Evolutionary conservation across 2,888 invertebrate genomes (phyloP).

Genomic region (Apotomis betuletana): DNA sequence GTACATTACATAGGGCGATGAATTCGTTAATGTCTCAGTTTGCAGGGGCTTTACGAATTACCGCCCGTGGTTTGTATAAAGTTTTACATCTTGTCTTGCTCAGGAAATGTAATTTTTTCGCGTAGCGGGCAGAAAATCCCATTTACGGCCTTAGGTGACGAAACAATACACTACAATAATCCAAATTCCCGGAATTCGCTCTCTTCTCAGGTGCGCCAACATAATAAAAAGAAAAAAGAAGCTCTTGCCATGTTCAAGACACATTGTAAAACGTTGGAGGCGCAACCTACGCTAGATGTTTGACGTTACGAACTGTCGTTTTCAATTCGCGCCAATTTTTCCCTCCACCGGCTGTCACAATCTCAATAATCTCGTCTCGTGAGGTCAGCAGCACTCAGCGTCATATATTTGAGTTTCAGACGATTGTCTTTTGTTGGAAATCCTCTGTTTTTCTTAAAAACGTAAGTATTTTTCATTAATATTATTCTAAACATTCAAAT

Average conservation of each 20-base stretch:
- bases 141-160: too few species aligned
- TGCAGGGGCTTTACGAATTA: too few species aligned
- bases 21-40: too few species aligned
- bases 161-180: too few species aligned
- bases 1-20: too few species aligned
- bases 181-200: too few species aligned
- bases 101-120: too few species aligned
- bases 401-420: conserved; percentile 29
- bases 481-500: not conserved
- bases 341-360: conserved; percentile 58
- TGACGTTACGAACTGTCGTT: conserved; percentile 39
- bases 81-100: too few species aligned
- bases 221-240: not conserved
- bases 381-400: conserved; percentile 52
- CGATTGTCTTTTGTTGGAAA: conserved; percentile 24
- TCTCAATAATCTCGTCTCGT: conserved; percentile 16
- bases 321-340: conserved; percentile 66
- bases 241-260: not conserved
- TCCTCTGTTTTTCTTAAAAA: conserved; percentile 3
- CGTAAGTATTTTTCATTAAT: conserved; percentile 22
- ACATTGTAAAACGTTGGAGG: not conserved
- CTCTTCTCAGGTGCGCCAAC: not conserved
- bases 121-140: too few species aligned
- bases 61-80: too few species aligned
- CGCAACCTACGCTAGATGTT: conserved; percentile 20